Conservation (phyloP, 2,797 vertebrate genomes). For the Liparis tanakae region DNA sequence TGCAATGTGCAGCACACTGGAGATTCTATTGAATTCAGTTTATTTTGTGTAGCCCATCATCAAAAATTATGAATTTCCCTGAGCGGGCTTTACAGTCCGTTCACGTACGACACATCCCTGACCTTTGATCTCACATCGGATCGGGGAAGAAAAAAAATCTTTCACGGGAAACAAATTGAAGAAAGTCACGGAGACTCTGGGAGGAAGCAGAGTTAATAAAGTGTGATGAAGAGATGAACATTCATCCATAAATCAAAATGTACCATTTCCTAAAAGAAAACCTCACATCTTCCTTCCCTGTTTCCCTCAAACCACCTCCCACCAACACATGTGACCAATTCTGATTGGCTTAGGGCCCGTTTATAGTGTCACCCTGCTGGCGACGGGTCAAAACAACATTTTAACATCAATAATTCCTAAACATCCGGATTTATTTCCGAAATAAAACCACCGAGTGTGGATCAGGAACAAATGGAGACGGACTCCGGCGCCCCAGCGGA, state of each 20-base stretch:
- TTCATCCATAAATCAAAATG: not conserved
- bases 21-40: too few relatives aligned
- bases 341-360: not conserved
- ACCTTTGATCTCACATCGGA: too few relatives aligned
- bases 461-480: not conserved
- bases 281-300: not conserved
- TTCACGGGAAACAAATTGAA: too few relatives aligned
- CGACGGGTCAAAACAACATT: not conserved
- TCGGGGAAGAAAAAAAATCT: too few relatives aligned
- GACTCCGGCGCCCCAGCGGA: not conserved
- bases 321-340: not conserved
- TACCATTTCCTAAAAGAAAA: not conserved
- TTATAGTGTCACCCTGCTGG: not conserved
- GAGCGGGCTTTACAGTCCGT: too few relatives aligned
- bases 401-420: slow-evolving; percentile 6
- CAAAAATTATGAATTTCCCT: too few relatives aligned
- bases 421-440: not conserved
- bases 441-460: not conserved
- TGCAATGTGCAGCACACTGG: too few relatives aligned
- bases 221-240: too few relatives aligned
- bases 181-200: too few relatives aligned
- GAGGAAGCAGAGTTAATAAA: too few relatives aligned
- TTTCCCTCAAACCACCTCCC: not conserved
- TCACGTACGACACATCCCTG: too few relatives aligned
- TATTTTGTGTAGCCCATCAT: too few relatives aligned